Conservation (phyloP, 2,888 invertebrate genomes). For the Clistopyga incitator region DNA sequence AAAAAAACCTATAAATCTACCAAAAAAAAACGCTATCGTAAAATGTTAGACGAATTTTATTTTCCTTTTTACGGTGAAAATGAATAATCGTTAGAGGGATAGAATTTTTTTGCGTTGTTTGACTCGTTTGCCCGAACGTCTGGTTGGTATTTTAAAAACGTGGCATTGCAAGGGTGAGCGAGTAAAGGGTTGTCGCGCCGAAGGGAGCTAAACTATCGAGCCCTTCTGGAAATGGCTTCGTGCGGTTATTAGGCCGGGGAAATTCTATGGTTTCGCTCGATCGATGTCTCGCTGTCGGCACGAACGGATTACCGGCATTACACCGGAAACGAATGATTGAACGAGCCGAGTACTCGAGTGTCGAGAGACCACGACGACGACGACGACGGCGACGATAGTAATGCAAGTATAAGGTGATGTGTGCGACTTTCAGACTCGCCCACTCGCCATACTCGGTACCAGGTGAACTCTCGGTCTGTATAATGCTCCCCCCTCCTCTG, state of each 20-base stretch:
- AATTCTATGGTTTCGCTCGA: slow-evolving; percentile 61
- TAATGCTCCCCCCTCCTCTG: neutral
- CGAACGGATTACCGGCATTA: slow-evolving; percentile 13
- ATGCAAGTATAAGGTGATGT: slow-evolving; percentile 20
- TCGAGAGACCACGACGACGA: neutral
- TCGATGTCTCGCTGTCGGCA: slow-evolving; percentile 50
- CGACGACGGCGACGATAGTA: slow-evolving; percentile 16
- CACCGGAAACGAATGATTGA: slow-evolving; percentile 39
- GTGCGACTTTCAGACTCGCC: slow-evolving; percentile 52
- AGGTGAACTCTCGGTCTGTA: slow-evolving; percentile 47
- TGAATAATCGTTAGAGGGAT: neutral
- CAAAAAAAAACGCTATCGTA: neutral
- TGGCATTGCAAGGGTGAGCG: neutral
- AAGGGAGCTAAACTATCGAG: neutral
- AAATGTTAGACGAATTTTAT: no score
- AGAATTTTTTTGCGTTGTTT: neutral
- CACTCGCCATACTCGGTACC: slow-evolving; percentile 39
- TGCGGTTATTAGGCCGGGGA: slow-evolving; percentile 43
- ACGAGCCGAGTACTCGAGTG: slow-evolving; percentile 22
- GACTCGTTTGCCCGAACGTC: neutral
- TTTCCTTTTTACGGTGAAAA: neutral
- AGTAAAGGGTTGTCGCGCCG: slow-evolving; percentile 5
- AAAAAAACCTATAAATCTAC: slow-evolving; percentile 1
- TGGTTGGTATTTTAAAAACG: neutral
- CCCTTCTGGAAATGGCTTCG: slow-evolving; percentile 35